Conservation (phyloP, 2,113 vertebrate species). For the Bettongia penicillata region DNA sequence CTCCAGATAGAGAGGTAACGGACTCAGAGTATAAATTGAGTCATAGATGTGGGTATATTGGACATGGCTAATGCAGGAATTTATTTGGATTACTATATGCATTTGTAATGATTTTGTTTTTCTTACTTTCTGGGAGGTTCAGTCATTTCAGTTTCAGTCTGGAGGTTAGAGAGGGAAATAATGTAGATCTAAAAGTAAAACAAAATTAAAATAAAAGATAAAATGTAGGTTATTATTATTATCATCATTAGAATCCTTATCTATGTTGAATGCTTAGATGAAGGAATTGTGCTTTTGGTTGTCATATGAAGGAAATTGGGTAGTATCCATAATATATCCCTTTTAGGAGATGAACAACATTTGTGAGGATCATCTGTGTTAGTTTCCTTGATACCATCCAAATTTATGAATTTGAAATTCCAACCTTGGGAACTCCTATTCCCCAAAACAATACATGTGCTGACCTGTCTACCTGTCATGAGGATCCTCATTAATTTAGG, state of each 20-base stretch:
- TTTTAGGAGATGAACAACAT: not conserved
- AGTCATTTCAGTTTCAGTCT: too few relatives aligned
- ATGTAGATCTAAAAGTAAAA: not conserved
- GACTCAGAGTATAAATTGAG: not conserved
- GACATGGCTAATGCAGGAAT: not conserved
- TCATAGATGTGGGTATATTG: not conserved
- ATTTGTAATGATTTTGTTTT: not conserved
- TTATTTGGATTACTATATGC: not conserved
- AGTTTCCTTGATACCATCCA: not conserved
- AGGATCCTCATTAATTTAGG: not conserved
- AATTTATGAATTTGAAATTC: not conserved
- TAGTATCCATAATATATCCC: not conserved
- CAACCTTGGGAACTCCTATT: not conserved
- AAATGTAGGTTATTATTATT: not conserved
- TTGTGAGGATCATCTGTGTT: not conserved
- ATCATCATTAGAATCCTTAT: not conserved
- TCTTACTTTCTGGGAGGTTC: not conserved
- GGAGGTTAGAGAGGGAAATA: not conserved
- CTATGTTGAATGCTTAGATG: not conserved
- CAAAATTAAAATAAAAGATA: not conserved
- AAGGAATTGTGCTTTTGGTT: not conserved
- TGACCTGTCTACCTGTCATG: not conserved
- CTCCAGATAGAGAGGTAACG: not conserved
- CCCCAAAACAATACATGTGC: not conserved
- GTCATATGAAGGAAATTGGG: not conserved